Base-by-base conservation (phyloP, 2,113 vertebrate genomes). In the Catharus fuscescens region DNA sequence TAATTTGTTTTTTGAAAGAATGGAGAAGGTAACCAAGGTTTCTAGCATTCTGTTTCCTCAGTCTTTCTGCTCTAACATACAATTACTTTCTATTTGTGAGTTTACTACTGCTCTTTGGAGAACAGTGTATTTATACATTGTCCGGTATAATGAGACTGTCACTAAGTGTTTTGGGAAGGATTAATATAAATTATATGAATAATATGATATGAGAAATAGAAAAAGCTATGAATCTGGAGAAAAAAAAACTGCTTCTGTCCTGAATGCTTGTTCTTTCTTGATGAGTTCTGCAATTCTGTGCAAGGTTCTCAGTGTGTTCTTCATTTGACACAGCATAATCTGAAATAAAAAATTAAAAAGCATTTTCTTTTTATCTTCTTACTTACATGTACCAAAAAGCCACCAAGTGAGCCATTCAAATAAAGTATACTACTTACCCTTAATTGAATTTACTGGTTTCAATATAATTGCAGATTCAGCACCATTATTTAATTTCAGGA, bases 381-480 rank as follows among this genome's bases (percentile, higher is more conserved):
- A 47, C 44, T 86, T 86, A 65, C 47, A 62, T 8, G 24, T 50
- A 86, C 42, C 47, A 59, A 80, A 93, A 91, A 91, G 59, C 3
- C 79, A 96, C 42, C 32, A 86, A 90, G 67, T 80, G 67, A 94
- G 47, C 14, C 52, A 81, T 86, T 95, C 52, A 92, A 52, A 91
- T 74, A 80, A 90, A 92, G 42, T 45, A 52, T 59, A 34, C 21
- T 78, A 34, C 56, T 93, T 90, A 47, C 18, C 38, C 74, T 66
- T 96, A 94, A 92, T 56, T 90, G 40, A 90, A 90, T 82, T 76
- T 93, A 95, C 73, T 38, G 14, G 14, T 72, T 94, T 88, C 23
- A 62, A 59, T 80, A 70, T 62, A 92, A 73, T 40, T 88, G 88
- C 65, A 93, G 67, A 77, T 73, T 92, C 82, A 86, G 56, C 76